Evolutionary conservation across 2,797 vertebrate species (phyloP).

Genomic region (Euphonia xanthogaster): DNA sequence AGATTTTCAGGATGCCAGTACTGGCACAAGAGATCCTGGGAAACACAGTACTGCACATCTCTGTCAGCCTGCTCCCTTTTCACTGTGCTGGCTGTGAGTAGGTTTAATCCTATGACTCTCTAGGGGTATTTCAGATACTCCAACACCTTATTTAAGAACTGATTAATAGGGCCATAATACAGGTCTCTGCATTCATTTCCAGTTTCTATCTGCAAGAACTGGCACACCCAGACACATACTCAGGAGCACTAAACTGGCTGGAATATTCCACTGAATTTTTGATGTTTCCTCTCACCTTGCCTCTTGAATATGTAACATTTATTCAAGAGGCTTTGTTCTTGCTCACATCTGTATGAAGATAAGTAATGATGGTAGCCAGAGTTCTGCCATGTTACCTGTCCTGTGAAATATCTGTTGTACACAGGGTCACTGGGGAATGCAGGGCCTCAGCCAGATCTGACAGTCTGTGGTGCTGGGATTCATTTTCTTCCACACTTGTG

Average conservation of each 20-base stretch:
- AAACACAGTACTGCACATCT: fast-evolving
- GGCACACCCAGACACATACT: background rate
- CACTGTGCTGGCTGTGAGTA: background rate
- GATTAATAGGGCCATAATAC: background rate
- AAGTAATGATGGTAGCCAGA: background rate
- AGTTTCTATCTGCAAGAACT: background rate
- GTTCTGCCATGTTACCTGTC: background rate
- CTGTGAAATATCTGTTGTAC: background rate
- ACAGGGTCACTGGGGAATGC: background rate
- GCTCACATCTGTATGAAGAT: background rate
- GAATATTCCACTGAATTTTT: background rate
- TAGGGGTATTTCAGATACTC: background rate
- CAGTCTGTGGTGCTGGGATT: background rate
- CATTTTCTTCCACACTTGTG: background rate
- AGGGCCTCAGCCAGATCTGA: background rate
- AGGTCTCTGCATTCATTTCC: background rate
- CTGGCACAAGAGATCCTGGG: background rate
- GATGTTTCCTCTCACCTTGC: background rate
- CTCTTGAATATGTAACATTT: background rate
- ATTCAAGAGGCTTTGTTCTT: background rate
- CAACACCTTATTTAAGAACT: background rate
- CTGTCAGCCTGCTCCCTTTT: background rate
- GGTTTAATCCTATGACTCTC: background rate
- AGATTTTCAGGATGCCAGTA: background rate
- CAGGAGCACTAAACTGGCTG: background rate